Evolutionary conservation across 1,140 invertebrate species (phyloP), one percentile per base, ranked within the genome.

Genomic region (Drosophila parvula): DNA sequence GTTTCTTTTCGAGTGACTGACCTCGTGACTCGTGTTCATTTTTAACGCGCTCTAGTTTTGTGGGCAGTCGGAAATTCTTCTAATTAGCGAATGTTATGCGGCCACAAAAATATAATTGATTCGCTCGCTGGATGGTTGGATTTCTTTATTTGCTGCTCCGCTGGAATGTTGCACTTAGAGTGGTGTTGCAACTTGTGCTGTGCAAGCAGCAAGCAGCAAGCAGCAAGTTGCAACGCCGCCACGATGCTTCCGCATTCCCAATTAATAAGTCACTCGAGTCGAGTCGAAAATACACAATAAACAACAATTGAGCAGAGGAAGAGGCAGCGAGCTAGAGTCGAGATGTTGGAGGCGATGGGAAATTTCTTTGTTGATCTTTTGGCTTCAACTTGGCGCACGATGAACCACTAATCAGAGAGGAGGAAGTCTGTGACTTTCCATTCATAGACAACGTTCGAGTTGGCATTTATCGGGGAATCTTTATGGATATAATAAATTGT

Each of bases 181-280:
- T 55, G 51, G 64, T 40, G 60, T 47, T 62, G 74, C 78, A 65
- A 81, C 56, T 65, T 65, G 64, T 74, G 78, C 65, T 50, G 60
- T n/a, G n/a, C n/a, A n/a, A n/a, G n/a, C n/a, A n/a, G n/a, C 71
- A 62, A 65, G 62, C 55, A 68, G 44, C 58, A 59, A 55, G 60
- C 53, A 48, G 59, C 63, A 32, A 53, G 67, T 73, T 51, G 18
- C 50, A 36, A 53, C 7, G 50, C 22, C 22, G 47, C 45, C 14
- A 57, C 43, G 18, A 58, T 27, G 77, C 71, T 79, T 82, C 80
- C 80, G 80, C 80, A 83, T 82, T 75, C 80, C 64, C 59, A 58
- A 65, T 70, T 79, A 82, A 82, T 79, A 79, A 83, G 80, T 83
- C 75, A 74, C 61, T 64, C 69, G 27, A 69, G 51, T 55, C 40